Base-by-base conservation (phyloP, 2,113 vertebrate genomes). In the Pandion haliaetus region DNA sequence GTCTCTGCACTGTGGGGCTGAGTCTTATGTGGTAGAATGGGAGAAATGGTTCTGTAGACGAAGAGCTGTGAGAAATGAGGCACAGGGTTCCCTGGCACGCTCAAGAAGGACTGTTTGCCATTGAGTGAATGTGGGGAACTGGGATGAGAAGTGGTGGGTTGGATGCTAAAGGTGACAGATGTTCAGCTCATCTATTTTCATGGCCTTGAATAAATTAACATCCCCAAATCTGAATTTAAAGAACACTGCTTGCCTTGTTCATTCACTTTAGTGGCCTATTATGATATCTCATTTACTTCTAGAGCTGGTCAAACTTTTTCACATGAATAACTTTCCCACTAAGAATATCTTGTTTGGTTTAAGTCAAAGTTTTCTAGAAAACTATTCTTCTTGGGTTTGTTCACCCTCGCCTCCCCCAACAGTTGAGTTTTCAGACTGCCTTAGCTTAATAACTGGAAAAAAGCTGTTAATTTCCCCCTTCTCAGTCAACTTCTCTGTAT, bases 31-130 rank as follows among this genome's bases (percentile, higher is more conserved):
- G 24, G 13, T 70, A 62, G n/a, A 31, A 6, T 28, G 42, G 67
- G 36, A 57, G n/a, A 12, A 4, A 5, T 40, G 50, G 14, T 21
- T n/a, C 36, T 63, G 32, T 10, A 19, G 38, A 3, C 61, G 21
- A 42, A 47, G 80, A 82, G 42, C 38, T 63, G 49, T 14, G 31
- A 49, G 61, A 49, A 49, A 7, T 3, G 44, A 40, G 57, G 14
- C 26, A 2, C 3, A 1, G 40, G 71, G 19, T 36, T 65, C 42
- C 31, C 15, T 23, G 36, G 13, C 1, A 0, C 42, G 15, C 6
- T 14, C 24, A 7, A 19, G 45, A 28, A 61, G 9, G 34, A 13
- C 29, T 3, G 2, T 59, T 79, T 74, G 55, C 42, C 3, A 1
- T 47, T 36, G 42, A 21, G n/a, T 32, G 28, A 54, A 18, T 1